phyloP scores from a whole-genome alignment of 2,888 invertebrate genomes.

The Cerceris ruficornis region DNA sequence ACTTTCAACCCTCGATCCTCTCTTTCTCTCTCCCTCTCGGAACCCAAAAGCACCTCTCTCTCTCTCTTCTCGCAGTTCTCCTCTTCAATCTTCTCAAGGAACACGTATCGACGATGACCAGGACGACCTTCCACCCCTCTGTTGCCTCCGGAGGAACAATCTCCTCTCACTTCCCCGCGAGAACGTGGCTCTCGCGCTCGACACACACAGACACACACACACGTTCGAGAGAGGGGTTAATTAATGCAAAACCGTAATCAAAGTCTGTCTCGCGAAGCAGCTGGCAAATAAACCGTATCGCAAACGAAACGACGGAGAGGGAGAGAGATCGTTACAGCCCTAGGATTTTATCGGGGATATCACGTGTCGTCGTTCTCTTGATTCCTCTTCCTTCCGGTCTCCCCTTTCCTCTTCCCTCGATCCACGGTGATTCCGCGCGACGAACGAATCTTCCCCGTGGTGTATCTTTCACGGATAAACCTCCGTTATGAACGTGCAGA shows the following conservation, averaged over 20 bases:
- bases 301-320: constrained; percentile 25
- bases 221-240: constrained; percentile 38
- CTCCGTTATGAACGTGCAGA: no score
- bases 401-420: neutral
- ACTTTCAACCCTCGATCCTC: neutral
- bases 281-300: neutral
- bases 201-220: constrained; percentile 63
- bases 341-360: neutral
- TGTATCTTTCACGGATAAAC: no score
- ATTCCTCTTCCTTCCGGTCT: neutral
- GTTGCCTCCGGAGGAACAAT: constrained; percentile 8
- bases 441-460: neutral
- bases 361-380: neutral
- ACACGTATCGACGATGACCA: constrained; percentile 10
- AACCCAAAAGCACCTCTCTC: neutral
- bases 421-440: no score
- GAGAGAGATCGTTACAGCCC: constrained; percentile 15
- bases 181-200: constrained; percentile 42
- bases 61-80: neutral
- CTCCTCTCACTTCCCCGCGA: constrained; percentile 25
- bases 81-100: constrained; percentile 26
- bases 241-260: neutral
- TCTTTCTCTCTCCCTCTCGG: neutral
- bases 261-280: neutral
- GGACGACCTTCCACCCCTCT: constrained; percentile 49